Conservation (phyloP, 1,140 invertebrate genomes). For the Trichoplusia ni region DNA sequence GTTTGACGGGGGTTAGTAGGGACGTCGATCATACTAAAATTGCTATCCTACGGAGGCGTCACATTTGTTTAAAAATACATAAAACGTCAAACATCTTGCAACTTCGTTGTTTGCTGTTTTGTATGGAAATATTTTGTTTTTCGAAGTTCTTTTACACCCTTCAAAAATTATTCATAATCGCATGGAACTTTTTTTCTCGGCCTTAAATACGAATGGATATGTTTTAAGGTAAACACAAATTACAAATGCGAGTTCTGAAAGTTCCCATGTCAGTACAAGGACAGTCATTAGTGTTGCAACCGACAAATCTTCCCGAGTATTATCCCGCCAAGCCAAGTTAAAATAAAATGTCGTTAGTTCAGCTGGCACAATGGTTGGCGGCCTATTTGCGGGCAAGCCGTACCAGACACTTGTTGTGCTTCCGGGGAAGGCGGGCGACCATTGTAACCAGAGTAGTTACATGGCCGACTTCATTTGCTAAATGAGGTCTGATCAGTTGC, state of each 20-base stretch:
- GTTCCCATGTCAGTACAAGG: neutral
- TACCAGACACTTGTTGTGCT: slow-evolving; percentile 73
- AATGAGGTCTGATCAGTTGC: slow-evolving; percentile 17
- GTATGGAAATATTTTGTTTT: neutral
- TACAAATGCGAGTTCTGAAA: neutral
- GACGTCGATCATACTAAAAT: slow-evolving; percentile 47
- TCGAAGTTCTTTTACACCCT: no score
- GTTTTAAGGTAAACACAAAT: no score
- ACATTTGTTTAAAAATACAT: slow-evolving; percentile 24
- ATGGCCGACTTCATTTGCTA: slow-evolving; percentile 21
- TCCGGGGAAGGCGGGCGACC: slow-evolving; percentile 50
- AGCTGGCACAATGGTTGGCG: slow-evolving; percentile 59
- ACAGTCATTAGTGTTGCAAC: slow-evolving; percentile 5
- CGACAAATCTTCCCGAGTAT: slow-evolving; percentile 19
- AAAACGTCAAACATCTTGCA: slow-evolving; percentile 12
- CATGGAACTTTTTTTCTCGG: no score
- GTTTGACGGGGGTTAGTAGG: slow-evolving; percentile 34
- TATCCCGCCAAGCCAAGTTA: slow-evolving; percentile 33
- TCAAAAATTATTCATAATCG: no score
- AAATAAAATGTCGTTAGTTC: slow-evolving; percentile 57
- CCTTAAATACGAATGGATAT: no score
- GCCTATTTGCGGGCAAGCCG: slow-evolving; percentile 70
- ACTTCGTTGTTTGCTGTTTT: slow-evolving; percentile 6
- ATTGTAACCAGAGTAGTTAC: slow-evolving; percentile 48
- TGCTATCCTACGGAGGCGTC: slow-evolving; percentile 19